These are phyloP conservation scores for Xiphydria camelus DNA, from an alignment of 2,888 invertebrate genomes.

Conservation along the genomic window DNA sequence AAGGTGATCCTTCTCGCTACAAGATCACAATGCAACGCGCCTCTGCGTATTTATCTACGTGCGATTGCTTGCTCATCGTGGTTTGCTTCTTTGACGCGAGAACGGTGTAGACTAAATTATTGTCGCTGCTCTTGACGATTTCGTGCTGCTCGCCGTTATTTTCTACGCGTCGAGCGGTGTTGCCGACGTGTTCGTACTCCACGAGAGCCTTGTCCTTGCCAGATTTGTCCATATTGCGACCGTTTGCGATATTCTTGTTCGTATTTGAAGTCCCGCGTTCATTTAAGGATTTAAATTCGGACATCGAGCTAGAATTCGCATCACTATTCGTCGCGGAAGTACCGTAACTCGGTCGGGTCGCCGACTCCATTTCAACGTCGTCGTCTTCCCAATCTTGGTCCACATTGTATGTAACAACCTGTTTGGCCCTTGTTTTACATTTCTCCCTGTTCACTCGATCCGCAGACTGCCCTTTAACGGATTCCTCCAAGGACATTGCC, in stretches of 20 bases:
- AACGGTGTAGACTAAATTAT: constrained; percentile 53
- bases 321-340: no score
- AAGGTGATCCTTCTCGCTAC: no score
- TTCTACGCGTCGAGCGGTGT: constrained; percentile 24
- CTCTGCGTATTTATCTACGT: constrained; percentile 27
- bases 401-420: constrained; percentile 44
- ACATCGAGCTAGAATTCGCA: neutral
- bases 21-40: constrained; percentile 43
- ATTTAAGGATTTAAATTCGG: neutral
- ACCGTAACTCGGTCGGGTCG: neutral
- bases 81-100: constrained; percentile 48
- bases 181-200: constrained; percentile 17
- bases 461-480: constrained; percentile 5
- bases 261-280: neutral
- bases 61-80: constrained; percentile 20
- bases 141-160: constrained; percentile 38
- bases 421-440: no score
- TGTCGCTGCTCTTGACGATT: constrained; percentile 50
- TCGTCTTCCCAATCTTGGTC: constrained; percentile 55
- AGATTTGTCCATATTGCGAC: neutral
- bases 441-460: neutral
- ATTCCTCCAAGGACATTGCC: constrained; percentile 12
- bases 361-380: constrained; percentile 33
- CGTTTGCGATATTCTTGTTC: neutral
- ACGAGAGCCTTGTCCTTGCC: neutral